Evolutionary conservation across 2,888 invertebrate genomes (phyloP), one percentile per base, ranked within the genome.

Genomic region (Scaptomyza caliginosa): DNA sequence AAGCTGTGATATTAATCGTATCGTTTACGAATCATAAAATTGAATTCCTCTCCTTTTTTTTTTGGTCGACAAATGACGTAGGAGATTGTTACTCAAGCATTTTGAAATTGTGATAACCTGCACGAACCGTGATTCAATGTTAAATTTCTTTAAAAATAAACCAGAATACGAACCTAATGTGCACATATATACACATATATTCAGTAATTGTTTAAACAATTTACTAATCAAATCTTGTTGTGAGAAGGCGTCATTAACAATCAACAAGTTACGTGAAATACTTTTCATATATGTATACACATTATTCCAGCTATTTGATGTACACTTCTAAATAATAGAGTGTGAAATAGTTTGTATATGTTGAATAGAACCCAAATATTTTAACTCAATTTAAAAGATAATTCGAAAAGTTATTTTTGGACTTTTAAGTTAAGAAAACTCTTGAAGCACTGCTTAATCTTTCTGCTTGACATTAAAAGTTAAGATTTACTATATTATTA

Each of bases 81-180:
- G 58, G 40, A 28, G 38, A 23, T 39, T 40, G 40, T 66, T 67
- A 50, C 45, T 65, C 49, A 67, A 82, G 59, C 57, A 38, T 46
- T 23, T 30, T 30, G n/a, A n/a, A 38, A 8, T 8, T 50, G 34
- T 48, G 62, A 83, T 83, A 79, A 83, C 83, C 74, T 51, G 40
- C 11, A 28, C 24, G 62, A 60, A 54, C 62, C 56, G 62, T 74
- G 71, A 83, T 59, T 74, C 65, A 72, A 74, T 49, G 57, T 19
- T 56, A 40, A 30, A 51, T 46, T 52, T 52, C 26, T 52, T 26
- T 54, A 51, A 38, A 52, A 23, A 42, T 52, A 59, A 32, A 45
- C 19, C 17, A 11, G 16, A 17, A 23, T 32, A 32, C 23, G 3
- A 24, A 42, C 30, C 34, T 26, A 17, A 17, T 45, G n/a, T 51